Evolutionary conservation across 2,888 invertebrate genomes (phyloP).

Genomic region (Chalcosyrphus nemorum): DNA sequence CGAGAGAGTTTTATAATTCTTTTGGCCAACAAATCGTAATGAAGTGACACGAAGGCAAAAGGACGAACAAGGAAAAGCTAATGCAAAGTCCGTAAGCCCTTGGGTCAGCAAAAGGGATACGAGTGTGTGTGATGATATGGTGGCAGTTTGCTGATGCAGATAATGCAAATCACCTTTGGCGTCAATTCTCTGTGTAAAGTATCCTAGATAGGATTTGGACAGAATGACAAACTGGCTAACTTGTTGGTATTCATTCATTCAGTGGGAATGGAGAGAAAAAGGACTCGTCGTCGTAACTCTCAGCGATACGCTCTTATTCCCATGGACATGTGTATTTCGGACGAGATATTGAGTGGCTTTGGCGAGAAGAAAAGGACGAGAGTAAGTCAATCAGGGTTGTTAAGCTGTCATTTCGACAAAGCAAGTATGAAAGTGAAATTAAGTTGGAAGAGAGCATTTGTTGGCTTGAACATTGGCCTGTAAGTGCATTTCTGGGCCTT

Average conservation of each 20-base stretch:
- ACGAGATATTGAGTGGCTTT: too few species aligned
- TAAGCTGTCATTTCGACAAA: too few species aligned
- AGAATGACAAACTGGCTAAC: slow-evolving; percentile 34
- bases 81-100: slow-evolving; percentile 53
- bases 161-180: slow-evolving; percentile 67
- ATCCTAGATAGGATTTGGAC: slow-evolving; percentile 35
- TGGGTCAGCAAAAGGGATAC: slow-evolving; percentile 17
- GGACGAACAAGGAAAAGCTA: slow-evolving; percentile 35
- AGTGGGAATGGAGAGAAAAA: not conserved
- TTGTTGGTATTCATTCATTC: not conserved
- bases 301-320: too few species aligned
- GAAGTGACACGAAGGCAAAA: slow-evolving; percentile 7
- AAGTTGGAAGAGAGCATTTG: too few species aligned
- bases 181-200: slow-evolving; percentile 41
- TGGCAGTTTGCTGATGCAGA: slow-evolving; percentile 55
- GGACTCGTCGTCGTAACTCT: too few species aligned
- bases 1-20: slow-evolving; percentile 26
- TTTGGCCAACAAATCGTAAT: slow-evolving; percentile 28
- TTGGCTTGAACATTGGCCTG: too few species aligned
- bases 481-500: too few species aligned
- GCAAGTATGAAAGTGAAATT: too few species aligned
- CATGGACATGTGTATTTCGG: too few species aligned
- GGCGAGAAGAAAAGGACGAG: too few species aligned
- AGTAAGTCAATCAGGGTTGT: too few species aligned
- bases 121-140: not conserved